Evolutionary conservation across 2,113 vertebrate genomes (phyloP), one percentile per base, ranked within the genome.

Genomic region (Fregata magnificens): DNA sequence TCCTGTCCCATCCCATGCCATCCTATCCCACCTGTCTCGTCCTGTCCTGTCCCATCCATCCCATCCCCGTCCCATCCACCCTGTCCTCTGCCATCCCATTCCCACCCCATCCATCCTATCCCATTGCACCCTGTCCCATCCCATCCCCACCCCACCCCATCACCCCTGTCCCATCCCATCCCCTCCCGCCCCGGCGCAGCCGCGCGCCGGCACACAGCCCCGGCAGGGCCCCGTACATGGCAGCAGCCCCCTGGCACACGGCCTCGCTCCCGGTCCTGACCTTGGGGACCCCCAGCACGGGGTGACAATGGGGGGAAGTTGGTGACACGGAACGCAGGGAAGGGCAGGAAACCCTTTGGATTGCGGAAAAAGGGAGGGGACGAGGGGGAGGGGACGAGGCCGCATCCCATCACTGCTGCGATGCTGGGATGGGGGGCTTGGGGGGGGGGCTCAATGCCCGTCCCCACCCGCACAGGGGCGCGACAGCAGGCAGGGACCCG

Each of bases 361-460:
- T 20, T 58, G 28, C 16, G 25, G 79, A 16, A 42, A 20, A 56
- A 50, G 36, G 70, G 44, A 65, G 38, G 71, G 87, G 59, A 63
- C 0, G 1, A n/a, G 31, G 34, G 52, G 55, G 19, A 65, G 2
- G 1, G 12, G 31, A 63, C 6, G 5, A 45, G 36, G 67, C n/a
- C 9, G 4, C 47, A 36, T 42, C 29, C 80, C 2, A 7, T 25
- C 52, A 24, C 28, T 1, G 6, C 32, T 7, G 22, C 1, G 3
- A 16, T 38, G 45, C 45, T 2, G 7, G 22, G 13, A 34, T 0
- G 3, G 24, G 42, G 42, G 32, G 34, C 61, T 3, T 0, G 1
- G n/a, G 50, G n/a, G n/a, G 40, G 42, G n/a, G 18, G 9, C 10
- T 9, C 74, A 20, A 4, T 2, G 0, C 16, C 74, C 5, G 3